Base-by-base conservation (phyloP, 2,888 invertebrate species). In the Perithous albicinctus region DNA sequence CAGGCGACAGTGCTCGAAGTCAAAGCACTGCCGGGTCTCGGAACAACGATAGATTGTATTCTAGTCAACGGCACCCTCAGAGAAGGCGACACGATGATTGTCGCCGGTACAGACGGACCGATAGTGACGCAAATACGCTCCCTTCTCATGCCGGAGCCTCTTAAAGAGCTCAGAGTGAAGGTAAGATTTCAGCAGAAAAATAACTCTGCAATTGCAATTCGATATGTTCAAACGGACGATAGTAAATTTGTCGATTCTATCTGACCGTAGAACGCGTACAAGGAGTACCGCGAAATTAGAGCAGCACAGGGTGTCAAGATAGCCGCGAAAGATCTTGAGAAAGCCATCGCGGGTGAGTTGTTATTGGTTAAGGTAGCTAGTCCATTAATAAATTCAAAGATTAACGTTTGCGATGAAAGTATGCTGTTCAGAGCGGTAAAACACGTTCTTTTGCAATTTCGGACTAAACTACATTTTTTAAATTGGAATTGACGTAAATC, bases 231-330 rank as follows among this genome's bases (percentile, higher is more conserved):
- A 23, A 4, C 12, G 29, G 2, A 23, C 20, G 48, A 67, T 51
- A 20, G 15, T 48, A 66, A n/a, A 63, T 48, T 67, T 82, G 32
- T 75, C 43, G 78, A 80, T 76, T 83, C 76, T 29, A 70, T 85
- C 78, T 82, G 72, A 79, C 90, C 92, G 35, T 89, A 97, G 96
- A 98, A 97, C 90, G 97, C 97, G 0, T 99, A 99, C 91, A 96
- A 98, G 48, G 99, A 99, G 93, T 95, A 98, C 93, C 98, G 98
- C 91, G 98, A 98, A 93, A 96, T 99, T 0, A 95, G 96, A 87
- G 99, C 98, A 0, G 99, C 99, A 0, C 99, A 99, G 91, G 99
- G 99, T 81, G 98, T 99, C 2, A 99, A 99, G 94, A 97, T 99
- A 81, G 97, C 99, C 1, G 99, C 98, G 2, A 99, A 99, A 91